These are phyloP conservation scores for Hyles vespertilio DNA, from an alignment of 1,140 invertebrate genomes.

Conservation along the genomic window DNA sequence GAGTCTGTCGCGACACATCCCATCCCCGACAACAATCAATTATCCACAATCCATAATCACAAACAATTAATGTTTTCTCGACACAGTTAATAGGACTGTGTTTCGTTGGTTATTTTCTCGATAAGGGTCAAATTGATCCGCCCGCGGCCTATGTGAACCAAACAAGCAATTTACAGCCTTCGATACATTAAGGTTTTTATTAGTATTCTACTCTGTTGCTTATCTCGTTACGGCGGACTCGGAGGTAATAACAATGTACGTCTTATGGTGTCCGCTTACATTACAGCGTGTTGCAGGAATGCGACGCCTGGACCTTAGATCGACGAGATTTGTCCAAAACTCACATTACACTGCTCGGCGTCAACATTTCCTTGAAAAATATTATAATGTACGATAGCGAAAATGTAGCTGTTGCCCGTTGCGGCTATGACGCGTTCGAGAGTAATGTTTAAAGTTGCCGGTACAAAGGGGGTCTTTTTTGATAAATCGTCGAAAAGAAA, in stretches of 20 bases:
- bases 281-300: conserved; percentile 11
- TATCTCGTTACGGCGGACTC: conserved; percentile 35
- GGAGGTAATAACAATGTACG: conserved; percentile 26
- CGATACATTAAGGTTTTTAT: conserved; percentile 50
- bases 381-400: conserved; percentile 11
- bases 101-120: conserved; percentile 59
- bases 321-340: background rate
- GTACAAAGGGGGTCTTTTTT: conserved; percentile 43
- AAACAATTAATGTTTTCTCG: conserved; percentile 61
- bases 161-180: conserved; percentile 53
- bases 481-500: conserved; percentile 71
- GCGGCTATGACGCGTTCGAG: conserved; percentile 16
- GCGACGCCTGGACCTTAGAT: conserved; percentile 5
- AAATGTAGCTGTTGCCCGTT: conserved; percentile 14
- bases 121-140: conserved; percentile 61
- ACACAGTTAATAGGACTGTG: conserved; percentile 44
- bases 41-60: conserved; percentile 61
- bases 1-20: conserved; percentile 24
- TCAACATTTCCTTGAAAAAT: background rate
- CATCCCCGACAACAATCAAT: conserved; percentile 46
- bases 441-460: conserved; percentile 10
- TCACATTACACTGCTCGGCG: too few species aligned
- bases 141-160: conserved; percentile 52
- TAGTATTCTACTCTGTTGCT: conserved; percentile 43
- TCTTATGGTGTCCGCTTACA: conserved; percentile 9